phyloP scores from a whole-genome alignment of 2,888 invertebrate species.

The Masnerella sp. region DNA sequence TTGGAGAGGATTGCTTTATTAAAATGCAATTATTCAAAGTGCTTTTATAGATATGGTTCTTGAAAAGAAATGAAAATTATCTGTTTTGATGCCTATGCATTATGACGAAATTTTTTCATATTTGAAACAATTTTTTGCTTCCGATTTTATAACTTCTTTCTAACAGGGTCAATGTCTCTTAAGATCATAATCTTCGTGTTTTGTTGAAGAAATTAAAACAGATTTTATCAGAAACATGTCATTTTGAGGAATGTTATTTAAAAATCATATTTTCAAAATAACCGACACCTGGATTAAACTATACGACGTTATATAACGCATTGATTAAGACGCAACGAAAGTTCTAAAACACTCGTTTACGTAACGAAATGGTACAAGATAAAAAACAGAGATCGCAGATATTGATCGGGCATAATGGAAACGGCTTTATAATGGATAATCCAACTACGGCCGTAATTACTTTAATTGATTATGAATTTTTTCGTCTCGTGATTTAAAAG shows the following conservation, averaged over 20 bases:
- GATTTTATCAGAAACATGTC: slow-evolving; percentile 36
- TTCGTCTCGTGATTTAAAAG: neutral
- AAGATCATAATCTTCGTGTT: slow-evolving; percentile 12
- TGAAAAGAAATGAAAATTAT: neutral
- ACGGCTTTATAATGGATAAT: slow-evolving; percentile 12
- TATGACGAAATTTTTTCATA: neutral
- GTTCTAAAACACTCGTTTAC: slow-evolving; percentile 23
- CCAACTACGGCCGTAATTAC: neutral
- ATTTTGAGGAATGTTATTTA: slow-evolving; percentile 26
- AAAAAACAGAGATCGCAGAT: slow-evolving; percentile 14
- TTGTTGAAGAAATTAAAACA: slow-evolving; percentile 24
- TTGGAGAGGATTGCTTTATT: slow-evolving; percentile 7
- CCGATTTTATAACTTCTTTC: slow-evolving; percentile 10
- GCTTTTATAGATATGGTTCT: slow-evolving; percentile 1
- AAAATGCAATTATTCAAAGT: slow-evolving; percentile 21
- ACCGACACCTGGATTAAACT: slow-evolving; percentile 9
- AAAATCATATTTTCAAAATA: slow-evolving; percentile 34
- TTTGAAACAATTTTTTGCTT: slow-evolving; percentile 19
- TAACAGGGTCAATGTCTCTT: slow-evolving; percentile 13
- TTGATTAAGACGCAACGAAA: slow-evolving; percentile 39
- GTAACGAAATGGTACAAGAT: slow-evolving; percentile 24
- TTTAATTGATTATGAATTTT: neutral
- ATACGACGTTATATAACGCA: slow-evolving; percentile 11
- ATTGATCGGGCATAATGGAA: slow-evolving; percentile 21
- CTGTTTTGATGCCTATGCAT: neutral